A percentile compares a stretch with the other conserved stretches of the same genome.
Conservation (phyloP, 2,797 vertebrate genomes). For the Lutjanus campechanus region DNA sequence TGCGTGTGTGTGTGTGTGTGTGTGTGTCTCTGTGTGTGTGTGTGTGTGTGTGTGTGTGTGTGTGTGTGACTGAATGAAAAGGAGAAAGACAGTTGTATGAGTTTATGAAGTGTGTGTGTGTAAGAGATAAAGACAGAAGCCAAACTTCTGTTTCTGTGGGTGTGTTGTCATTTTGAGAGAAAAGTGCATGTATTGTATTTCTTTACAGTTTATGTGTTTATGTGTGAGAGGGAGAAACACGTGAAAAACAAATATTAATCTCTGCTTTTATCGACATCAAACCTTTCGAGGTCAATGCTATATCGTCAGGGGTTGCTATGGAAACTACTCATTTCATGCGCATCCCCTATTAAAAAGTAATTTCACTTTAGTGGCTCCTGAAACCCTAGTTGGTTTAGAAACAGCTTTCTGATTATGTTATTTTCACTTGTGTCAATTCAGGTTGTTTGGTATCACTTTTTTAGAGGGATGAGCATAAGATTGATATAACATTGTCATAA, state of each 20-base stretch:
- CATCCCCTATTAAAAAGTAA: slow-evolving; percentile 7
- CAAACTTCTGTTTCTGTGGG: neutral
- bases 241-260: neutral
- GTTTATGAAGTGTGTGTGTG: neutral
- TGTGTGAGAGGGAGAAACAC: neutral
- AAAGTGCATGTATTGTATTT: neutral
- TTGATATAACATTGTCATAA: no score
- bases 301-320: slow-evolving; percentile 53
- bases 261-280: slow-evolving; percentile 6
- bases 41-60: slow-evolving; percentile 14
- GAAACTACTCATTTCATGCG: slow-evolving; percentile 50
- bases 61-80: neutral
- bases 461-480: no score
- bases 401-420: neutral
- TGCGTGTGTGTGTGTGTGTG: slow-evolving; percentile 3
- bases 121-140: neutral
- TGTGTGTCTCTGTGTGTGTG: slow-evolving; percentile 6
- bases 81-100: neutral
- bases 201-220: neutral
- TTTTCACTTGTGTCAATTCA: neutral
- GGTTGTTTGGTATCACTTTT: no score
- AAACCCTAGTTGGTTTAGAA: neutral
- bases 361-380: neutral
- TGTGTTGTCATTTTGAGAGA: neutral
- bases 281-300: slow-evolving; percentile 21